Evolutionary conservation across 2,888 invertebrate species (phyloP), one percentile per base, ranked within the genome.

Genomic region (Lithosia quadra): DNA sequence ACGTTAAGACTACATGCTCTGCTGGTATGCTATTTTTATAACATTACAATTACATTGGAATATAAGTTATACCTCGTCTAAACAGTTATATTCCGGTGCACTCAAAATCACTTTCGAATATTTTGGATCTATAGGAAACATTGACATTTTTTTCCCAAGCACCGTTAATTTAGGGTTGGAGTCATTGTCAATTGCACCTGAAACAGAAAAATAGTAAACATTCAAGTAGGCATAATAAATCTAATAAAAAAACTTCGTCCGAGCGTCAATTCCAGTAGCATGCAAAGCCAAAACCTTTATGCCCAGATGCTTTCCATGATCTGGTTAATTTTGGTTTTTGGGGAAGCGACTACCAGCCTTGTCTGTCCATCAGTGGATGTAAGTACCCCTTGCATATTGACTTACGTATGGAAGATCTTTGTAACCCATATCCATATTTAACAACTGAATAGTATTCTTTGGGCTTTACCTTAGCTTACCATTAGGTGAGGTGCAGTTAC

Each of bases 121-220:
- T 77, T 97, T 96, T 0, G 99, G 99, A 89, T 99, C 99, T 53
- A 99, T 95, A 0, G 99, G 99, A 90, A 99, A 99, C 18, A 96
- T 96, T 0, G 98, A 96, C 98, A 99, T 98, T 86, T 97, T 96
- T 79, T 96, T 96, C 0, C 99, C 99, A 0, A 97, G 81, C 0
- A 95, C 91, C 0, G 99, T 99, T 76, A 99, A 93, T 88, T 96
- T 95, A 0, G 96, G 96, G 69, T 95, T 95, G 11, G 91, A 87
- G 9, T 94, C 88, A 69, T 86, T 92, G 72, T 96, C 96, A 61
- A 98, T 95, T 28, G 98, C 98, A 66, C 97, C 95, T 95, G 75
- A 72, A 91, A 89, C 58, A 71, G 57, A 33, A n/a, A 58, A 56
- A 22, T n/a, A 22, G 10, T 55, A 55, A 10, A 11, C 2, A 22